Base-by-base conservation (phyloP, 2,797 vertebrate genomes). In the Pitangus sulphuratus region DNA sequence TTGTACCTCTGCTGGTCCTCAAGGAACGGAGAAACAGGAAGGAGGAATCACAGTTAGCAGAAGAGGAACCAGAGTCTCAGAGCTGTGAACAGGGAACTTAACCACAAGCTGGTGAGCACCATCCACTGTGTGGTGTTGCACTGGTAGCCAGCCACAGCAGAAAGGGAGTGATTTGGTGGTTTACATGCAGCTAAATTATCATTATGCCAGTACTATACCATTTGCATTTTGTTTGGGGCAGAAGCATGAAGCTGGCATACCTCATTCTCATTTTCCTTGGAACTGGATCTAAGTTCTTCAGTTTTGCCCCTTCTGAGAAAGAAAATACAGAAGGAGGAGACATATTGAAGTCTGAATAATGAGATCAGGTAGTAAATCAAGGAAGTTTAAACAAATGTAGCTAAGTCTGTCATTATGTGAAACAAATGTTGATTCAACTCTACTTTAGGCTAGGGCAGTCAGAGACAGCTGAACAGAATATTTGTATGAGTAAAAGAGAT, bases 361-460 rank as follows among this genome's bases (percentile, higher is more conserved):
- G 40, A 84, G 31, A 82, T 51, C 8, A 66, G 84, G 74, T 81
- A 79, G 54, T 84, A 79, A 94, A 65, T 88, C 50, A 72, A 56
- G 50, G 37, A 77, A 81, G 30, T 86, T 78, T 77, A 44, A 88
- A 84, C 37, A 84, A 91, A 85, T 80, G 48, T 80, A 83, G 60
- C 40, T 90, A 70, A 84, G 78, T 75, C 39, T 93, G 42, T 61
- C 68, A 33, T 89, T 79, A 53, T 81, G 40, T 51, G 62, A 84
- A 94, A 90, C 39, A 75, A 93, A 84, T 72, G 26, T 76, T 82
- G 50, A 65, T 90, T 94, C 54, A 81, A 72, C 48, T 68, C 18
- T 57, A 33, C 45, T 78, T 86, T 71, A 72, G 58, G n/a, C 58
- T 78, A 35, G 11, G 42, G 69, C 3, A 39, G 35, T 71, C 30